phyloP scores from a whole-genome alignment of 2,797 vertebrate species.

The Heliangelus exortis region DNA sequence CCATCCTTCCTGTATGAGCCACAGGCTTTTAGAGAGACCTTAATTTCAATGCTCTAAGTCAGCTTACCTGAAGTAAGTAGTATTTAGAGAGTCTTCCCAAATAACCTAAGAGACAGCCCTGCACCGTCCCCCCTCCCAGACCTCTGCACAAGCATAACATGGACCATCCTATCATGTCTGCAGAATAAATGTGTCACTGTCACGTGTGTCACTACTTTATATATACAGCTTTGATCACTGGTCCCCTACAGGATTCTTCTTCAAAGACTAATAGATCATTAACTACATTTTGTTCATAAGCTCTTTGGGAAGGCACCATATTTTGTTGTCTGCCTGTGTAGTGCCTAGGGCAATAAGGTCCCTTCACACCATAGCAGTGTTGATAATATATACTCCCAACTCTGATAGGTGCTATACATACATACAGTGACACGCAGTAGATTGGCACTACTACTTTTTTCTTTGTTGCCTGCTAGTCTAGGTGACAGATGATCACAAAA shows the following conservation, averaged over 20 bases:
- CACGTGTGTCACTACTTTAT: background rate
- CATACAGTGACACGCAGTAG: slow-evolving; percentile 1
- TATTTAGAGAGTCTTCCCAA: background rate
- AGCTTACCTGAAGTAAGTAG: background rate
- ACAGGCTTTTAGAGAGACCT: background rate
- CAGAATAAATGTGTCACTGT: background rate
- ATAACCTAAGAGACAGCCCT: background rate
- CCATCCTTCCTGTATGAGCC: background rate
- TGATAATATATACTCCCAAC: slow-evolving; percentile 41
- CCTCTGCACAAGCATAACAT: background rate
- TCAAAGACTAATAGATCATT: background rate
- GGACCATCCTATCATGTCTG: background rate
- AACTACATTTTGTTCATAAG: slow-evolving; percentile 9
- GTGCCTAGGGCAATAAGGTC: slow-evolving; percentile 55
- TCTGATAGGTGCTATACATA: slow-evolving; percentile 49
- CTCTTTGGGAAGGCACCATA: slow-evolving; percentile 20
- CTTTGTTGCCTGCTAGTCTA: slow-evolving; percentile 37
- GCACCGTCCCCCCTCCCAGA: background rate
- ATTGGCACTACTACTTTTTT: background rate
- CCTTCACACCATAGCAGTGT: slow-evolving; percentile 46
- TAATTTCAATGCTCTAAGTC: background rate
- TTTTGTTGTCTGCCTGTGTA: slow-evolving; percentile 42
- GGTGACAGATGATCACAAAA: slow-evolving; percentile 44
- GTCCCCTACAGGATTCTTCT: background rate
- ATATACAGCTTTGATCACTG: background rate